These are phyloP conservation scores for Luperina testacea DNA, from an alignment of 2,888 invertebrate genomes.

Conservation along the genomic window DNA sequence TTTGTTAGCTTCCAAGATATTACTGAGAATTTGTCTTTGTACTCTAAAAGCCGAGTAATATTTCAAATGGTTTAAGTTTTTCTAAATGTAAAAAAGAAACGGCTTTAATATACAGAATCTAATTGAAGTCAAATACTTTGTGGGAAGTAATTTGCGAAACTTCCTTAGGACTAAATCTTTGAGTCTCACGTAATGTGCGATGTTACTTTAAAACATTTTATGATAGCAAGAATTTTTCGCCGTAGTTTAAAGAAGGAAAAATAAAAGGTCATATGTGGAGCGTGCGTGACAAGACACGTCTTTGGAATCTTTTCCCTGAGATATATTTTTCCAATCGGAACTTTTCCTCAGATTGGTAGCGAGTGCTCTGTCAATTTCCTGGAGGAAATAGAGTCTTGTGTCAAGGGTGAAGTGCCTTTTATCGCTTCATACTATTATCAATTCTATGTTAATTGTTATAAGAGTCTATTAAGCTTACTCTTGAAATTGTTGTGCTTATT, in stretches of 20 bases:
- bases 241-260: conserved; percentile 53
- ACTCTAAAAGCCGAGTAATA: neutral
- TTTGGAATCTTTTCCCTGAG: conserved; percentile 63
- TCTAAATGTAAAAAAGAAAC: conserved; percentile 13
- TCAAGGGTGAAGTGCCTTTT: conserved; percentile 42
- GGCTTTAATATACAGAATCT: conserved; percentile 15
- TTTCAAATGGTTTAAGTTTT: conserved; percentile 24
- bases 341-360: conserved; percentile 62
- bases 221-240: conserved; percentile 34
- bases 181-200: conserved; percentile 4
- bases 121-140: conserved; percentile 52
- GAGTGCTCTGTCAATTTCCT: conserved; percentile 72
- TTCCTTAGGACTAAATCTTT: conserved; percentile 13
- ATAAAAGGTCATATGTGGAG: conserved; percentile 54
- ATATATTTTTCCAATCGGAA: conserved; percentile 69
- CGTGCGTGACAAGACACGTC: conserved; percentile 71
- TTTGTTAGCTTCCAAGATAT: conserved; percentile 15
- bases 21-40: conserved; percentile 2
- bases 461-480: neutral
- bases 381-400: conserved; percentile 71
- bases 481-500: neutral
- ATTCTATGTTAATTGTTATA: conserved; percentile 24
- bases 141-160: conserved; percentile 41
- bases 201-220: conserved; percentile 53
- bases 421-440: neutral